Evolutionary conservation across 2,888 invertebrate genomes (phyloP).

Genomic region (Eustalomyia histrio): DNA sequence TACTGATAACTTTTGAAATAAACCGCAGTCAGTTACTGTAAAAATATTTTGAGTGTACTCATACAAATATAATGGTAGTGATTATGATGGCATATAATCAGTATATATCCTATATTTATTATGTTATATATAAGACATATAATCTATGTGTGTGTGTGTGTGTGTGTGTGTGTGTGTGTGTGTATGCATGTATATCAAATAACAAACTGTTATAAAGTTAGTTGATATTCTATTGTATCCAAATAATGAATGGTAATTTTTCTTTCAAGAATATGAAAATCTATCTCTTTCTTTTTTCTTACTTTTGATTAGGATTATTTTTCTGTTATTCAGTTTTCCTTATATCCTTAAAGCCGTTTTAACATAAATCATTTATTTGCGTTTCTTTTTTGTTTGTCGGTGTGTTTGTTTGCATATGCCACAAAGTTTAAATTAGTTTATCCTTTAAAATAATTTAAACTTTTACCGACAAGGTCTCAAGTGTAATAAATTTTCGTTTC

Average conservation of each 20-base stretch:
- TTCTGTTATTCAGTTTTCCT: background rate
- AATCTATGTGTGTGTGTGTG: background rate
- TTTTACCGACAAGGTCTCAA: conserved; percentile 22
- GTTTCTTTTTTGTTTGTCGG: no score
- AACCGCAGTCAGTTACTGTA: no score
- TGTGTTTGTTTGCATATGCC: background rate
- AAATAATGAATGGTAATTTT: conserved; percentile 24
- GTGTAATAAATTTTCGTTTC: conserved; percentile 40
- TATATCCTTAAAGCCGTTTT: conserved; percentile 15
- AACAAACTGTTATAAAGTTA: background rate
- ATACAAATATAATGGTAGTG: conserved; percentile 36
- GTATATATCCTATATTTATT: background rate
- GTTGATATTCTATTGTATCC: background rate
- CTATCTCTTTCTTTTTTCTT: background rate
- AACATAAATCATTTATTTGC: conserved; percentile 11
- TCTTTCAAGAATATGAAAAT: background rate
- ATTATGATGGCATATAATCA: conserved; percentile 18
- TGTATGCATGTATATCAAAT: background rate
- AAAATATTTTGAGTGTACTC: no score
- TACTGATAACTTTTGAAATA: no score
- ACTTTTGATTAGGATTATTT: background rate
- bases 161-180: background rate
- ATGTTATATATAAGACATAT: background rate
- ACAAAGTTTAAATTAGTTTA: conserved; percentile 13
- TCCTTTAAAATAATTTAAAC: background rate